Evolutionary conservation across 2,797 vertebrate species (phyloP).

Genomic region (Aldrovandia affinis): DNA sequence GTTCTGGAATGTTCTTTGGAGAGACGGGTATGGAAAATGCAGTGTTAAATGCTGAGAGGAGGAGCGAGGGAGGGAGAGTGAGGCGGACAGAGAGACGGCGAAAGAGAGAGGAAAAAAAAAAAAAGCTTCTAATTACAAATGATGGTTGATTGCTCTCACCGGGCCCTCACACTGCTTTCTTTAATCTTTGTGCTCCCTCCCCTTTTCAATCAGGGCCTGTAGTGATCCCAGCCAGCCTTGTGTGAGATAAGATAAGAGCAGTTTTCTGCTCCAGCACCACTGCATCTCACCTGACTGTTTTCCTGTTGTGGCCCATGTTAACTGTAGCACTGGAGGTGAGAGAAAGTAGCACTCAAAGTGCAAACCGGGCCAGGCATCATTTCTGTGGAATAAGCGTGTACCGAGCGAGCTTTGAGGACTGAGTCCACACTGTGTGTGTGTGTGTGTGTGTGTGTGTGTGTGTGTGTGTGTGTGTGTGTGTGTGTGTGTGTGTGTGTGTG

Average conservation of each 20-base stretch:
- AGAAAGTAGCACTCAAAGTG: background rate
- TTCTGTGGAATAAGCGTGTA: background rate
- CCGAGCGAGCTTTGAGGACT: background rate
- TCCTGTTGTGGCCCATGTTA: background rate
- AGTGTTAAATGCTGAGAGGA: background rate
- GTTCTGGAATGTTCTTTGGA: constrained; percentile 6
- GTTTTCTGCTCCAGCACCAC: background rate
- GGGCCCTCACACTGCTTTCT: background rate
- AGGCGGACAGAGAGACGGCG: background rate
- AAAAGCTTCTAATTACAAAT: constrained; percentile 18
- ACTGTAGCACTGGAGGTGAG: background rate
- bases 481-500: background rate
- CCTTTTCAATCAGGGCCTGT: constrained; percentile 6
- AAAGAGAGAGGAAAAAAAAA: background rate
- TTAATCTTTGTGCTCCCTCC: background rate
- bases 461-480: background rate
- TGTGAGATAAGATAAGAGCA: constrained; percentile 4
- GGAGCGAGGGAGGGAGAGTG: background rate
- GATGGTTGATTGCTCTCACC: constrained; percentile 17
- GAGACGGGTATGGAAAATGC: background rate
- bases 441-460: background rate
- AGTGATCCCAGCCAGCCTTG: background rate
- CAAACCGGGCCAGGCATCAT: background rate
- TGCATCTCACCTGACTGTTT: background rate
- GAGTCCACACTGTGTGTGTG: background rate